Evolutionary conservation across 2,797 vertebrate genomes (phyloP).

Genomic region (Typhlichthys subterraneus): DNA sequence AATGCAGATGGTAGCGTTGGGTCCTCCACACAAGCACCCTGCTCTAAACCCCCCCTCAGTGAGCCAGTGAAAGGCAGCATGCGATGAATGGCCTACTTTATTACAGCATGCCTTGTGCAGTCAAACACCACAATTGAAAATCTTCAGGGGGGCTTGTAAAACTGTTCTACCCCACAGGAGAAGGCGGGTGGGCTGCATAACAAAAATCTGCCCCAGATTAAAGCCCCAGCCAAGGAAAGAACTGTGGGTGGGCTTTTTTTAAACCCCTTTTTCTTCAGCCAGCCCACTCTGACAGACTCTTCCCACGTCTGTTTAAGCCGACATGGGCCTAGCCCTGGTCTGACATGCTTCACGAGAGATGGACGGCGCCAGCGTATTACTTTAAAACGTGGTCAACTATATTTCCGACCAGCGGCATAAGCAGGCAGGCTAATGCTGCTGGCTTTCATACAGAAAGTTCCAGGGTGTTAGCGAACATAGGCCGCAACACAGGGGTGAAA

Average conservation of each 20-base stretch:
- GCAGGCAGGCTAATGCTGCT: conserved; percentile 28
- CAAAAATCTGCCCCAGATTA: conserved; percentile 73
- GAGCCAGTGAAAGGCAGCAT: conserved; percentile 61
- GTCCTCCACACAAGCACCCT: conserved; percentile 56
- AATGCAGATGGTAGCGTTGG: conserved; percentile 52
- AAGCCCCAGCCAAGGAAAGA: conserved; percentile 56
- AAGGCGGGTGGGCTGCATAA: conserved; percentile 50
- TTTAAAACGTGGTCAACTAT: conserved; percentile 31
- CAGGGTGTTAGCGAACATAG: conserved; percentile 11
- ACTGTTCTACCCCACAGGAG: conserved; percentile 58
- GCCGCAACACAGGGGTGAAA: conserved; percentile 82
- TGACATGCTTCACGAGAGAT: conserved; percentile 87
- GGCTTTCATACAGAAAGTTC: conserved; percentile 2
- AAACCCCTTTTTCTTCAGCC: conserved; percentile 58
- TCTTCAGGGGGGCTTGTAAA: conserved; percentile 67
- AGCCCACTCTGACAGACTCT: conserved; percentile 71
- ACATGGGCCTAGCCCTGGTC: conserved; percentile 31
- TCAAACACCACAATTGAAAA: conserved; percentile 74
- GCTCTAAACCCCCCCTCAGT: conserved; percentile 55
- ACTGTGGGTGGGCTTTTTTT: conserved; percentile 87
- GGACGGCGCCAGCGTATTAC: conserved; percentile 47
- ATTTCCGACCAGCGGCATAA: conserved; percentile 6
- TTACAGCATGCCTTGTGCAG: conserved; percentile 71
- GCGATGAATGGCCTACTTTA: conserved; percentile 77
- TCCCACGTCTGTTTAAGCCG: conserved; percentile 81